These are phyloP conservation scores for Cantharis flavilabris DNA, from an alignment of 2,888 invertebrate species.

Conservation along the genomic window DNA sequence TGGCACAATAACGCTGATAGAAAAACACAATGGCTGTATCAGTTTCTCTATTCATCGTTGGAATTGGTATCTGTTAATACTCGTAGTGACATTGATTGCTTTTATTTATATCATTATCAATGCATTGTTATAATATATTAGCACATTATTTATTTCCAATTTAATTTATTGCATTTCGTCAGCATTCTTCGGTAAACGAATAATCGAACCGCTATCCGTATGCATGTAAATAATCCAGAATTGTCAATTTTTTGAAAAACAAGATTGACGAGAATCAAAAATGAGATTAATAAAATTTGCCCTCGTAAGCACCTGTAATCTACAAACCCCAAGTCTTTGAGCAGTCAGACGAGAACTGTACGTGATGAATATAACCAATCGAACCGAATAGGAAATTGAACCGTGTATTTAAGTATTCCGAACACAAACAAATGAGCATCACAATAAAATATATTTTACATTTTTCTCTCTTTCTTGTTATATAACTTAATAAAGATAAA, in stretches of 20 bases:
- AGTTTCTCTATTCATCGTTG: background rate
- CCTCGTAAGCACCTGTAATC: slow-evolving; percentile 11
- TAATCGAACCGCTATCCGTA: too few species aligned
- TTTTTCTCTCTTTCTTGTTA: background rate
- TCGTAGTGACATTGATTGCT: background rate
- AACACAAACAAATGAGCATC: slow-evolving; percentile 19
- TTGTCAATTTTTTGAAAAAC: background rate
- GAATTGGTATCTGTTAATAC: background rate
- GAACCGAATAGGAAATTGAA: slow-evolving; percentile 7
- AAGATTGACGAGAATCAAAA: background rate
- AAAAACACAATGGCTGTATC: slow-evolving; percentile 1
- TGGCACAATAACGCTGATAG: background rate
- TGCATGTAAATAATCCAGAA: background rate
- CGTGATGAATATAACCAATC: slow-evolving; percentile 14
- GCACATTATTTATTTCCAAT: background rate
- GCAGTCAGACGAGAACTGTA: slow-evolving; percentile 6
- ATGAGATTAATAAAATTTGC: slow-evolving; percentile 13
- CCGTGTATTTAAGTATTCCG: slow-evolving; percentile 9
- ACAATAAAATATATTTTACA: slow-evolving; percentile 5
- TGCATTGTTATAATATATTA: background rate
- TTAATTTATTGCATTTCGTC: background rate
- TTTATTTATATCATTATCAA: background rate
- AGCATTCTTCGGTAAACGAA: background rate
- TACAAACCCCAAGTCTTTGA: slow-evolving; percentile 11
- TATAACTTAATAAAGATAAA: background rate